phyloP scores from a whole-genome alignment of 2,888 invertebrate genomes.

The Parnassius mnemosyne region DNA sequence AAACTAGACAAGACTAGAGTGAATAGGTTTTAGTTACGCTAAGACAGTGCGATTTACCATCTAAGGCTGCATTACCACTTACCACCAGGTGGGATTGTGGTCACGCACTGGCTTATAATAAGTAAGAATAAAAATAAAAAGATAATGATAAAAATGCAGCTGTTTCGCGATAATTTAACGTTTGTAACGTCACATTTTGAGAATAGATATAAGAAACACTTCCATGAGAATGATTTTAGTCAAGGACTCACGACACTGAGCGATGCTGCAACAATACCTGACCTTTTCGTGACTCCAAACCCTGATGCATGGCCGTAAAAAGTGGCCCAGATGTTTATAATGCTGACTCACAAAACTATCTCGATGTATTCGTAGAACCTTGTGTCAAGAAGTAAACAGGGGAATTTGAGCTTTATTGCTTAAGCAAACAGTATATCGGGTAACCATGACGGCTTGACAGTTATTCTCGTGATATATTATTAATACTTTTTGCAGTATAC shows the following conservation, averaged over 20 bases:
- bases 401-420: slow-evolving; percentile 19
- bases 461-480: slow-evolving; percentile 15
- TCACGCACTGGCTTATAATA: too few relatives aligned
- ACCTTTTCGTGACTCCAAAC: slow-evolving; percentile 30
- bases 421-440: slow-evolving; percentile 10
- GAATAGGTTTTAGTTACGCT: too few relatives aligned
- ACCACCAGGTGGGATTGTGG: too few relatives aligned
- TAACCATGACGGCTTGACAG: slow-evolving; percentile 16
- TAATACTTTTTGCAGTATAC: slow-evolving; percentile 22
- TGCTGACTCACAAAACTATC: slow-evolving; percentile 59
- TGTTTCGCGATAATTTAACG: too few relatives aligned
- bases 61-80: too few relatives aligned
- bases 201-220: background rate
- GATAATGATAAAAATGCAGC: too few relatives aligned
- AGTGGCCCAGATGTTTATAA: slow-evolving; percentile 58
- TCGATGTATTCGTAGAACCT: slow-evolving; percentile 35
- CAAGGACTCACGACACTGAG: slow-evolving; percentile 30
- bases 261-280: slow-evolving; percentile 12
- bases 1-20: too few relatives aligned
- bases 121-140: too few relatives aligned
- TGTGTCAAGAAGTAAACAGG: slow-evolving; percentile 14
- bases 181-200: too few relatives aligned
- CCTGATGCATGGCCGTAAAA: slow-evolving; percentile 41
- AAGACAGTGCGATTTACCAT: too few relatives aligned
- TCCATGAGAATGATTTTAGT: slow-evolving; percentile 29